Conservation (phyloP, 92 coral and sea anemone species). For the Umimayanthus kanabou region DNA sequence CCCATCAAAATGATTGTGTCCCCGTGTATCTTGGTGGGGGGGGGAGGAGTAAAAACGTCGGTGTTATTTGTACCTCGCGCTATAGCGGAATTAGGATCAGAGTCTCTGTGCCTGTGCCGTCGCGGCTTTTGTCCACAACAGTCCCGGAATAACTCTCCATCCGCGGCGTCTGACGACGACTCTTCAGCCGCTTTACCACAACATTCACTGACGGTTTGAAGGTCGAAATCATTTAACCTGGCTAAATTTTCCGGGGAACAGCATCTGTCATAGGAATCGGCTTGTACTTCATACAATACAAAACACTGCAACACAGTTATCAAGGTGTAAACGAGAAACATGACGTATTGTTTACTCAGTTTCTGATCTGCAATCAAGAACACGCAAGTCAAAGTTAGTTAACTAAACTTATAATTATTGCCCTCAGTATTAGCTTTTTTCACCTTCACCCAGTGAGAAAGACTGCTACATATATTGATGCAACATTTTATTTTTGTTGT, state of each 20-base stretch:
- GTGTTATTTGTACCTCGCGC: slow-evolving; percentile 13
- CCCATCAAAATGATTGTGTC: too few relatives aligned
- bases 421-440: too few relatives aligned
- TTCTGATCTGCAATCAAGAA: neutral
- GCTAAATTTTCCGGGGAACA: slow-evolving; percentile 37
- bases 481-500: too few relatives aligned
- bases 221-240: slow-evolving; percentile 14
- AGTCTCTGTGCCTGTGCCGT: slow-evolving; percentile 22
- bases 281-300: neutral
- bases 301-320: neutral
- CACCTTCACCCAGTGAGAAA: too few relatives aligned
- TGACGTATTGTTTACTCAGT: neutral
- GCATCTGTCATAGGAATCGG: neutral
- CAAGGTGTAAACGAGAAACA: neutral
- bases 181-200: slow-evolving; percentile 28
- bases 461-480: too few relatives aligned
- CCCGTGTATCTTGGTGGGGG: too few relatives aligned
- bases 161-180: neutral
- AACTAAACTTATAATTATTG: too few relatives aligned
- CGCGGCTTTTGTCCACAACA: slow-evolving; percentile 21
- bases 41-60: too few relatives aligned
- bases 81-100: slow-evolving; percentile 9
- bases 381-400: neutral
- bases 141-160: neutral
- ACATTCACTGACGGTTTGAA: slow-evolving; percentile 28